Conservation (phyloP, 2,888 invertebrate species). For the Julus scandinavius region DNA sequence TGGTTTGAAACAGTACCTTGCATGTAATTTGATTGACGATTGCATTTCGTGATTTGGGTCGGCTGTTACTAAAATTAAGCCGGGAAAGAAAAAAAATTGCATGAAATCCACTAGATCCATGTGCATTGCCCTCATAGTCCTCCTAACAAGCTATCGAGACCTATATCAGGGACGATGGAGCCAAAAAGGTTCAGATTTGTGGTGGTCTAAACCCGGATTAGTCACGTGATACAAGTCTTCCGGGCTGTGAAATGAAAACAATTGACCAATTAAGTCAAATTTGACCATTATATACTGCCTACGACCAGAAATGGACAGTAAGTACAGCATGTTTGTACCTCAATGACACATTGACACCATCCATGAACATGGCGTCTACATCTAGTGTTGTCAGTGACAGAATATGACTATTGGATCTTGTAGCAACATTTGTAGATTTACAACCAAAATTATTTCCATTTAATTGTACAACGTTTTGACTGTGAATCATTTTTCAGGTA, state of each 20-base stretch:
- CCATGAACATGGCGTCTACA: no score
- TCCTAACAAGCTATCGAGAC: neutral
- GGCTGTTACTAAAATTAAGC: conserved; percentile 35
- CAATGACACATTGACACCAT: no score
- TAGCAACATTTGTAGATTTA: no score
- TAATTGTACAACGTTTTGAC: no score
- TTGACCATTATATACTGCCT: neutral
- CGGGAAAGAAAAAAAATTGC: neutral
- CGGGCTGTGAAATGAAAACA: neutral
- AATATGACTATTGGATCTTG: no score
- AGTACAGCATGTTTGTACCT: no score
- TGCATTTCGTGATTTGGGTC: conserved; percentile 34
- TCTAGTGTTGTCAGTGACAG: no score
- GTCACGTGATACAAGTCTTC: neutral
- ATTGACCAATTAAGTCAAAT: neutral
- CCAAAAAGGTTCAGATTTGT: neutral
- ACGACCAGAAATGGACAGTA: no score
- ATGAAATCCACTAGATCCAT: conserved; percentile 3
- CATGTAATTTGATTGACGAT: conserved; percentile 30
- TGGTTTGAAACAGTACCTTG: conserved; percentile 35
- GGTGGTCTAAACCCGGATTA: neutral
- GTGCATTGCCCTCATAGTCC: neutral
- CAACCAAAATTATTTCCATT: no score
- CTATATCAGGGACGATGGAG: neutral
- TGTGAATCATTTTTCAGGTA: no score